Conservation (phyloP, 2,113 vertebrate species). For the Zootoca vivipara region DNA sequence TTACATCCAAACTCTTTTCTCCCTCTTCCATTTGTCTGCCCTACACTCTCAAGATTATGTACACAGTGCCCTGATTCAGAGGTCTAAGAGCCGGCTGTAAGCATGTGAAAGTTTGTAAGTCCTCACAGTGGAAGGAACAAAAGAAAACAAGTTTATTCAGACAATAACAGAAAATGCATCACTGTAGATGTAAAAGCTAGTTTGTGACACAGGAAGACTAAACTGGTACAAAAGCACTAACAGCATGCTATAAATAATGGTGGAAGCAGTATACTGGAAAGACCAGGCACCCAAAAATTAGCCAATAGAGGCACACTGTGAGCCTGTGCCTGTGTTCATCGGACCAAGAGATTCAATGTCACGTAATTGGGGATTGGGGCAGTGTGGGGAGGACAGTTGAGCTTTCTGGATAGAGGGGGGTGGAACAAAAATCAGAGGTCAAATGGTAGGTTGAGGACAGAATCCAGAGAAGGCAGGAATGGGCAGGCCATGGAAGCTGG, state of each 20-base stretch:
- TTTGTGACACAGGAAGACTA: background rate
- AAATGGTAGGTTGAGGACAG: background rate
- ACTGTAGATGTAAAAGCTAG: background rate
- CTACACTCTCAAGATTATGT: background rate
- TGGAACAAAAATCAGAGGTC: background rate
- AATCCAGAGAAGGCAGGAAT: background rate
- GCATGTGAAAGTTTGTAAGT: background rate
- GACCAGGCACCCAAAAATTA: background rate
- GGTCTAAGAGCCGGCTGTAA: background rate
- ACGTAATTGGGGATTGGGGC: background rate
- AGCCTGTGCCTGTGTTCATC: background rate
- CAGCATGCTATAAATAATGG: background rate
- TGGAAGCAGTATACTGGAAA: background rate
- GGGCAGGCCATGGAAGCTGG: background rate
- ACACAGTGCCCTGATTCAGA: background rate
- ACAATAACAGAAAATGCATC: background rate
- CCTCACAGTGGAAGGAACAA: background rate
- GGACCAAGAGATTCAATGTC: background rate
- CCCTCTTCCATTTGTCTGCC: background rate
- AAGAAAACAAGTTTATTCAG: background rate
- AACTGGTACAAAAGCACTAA: background rate
- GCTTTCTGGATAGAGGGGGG: background rate
- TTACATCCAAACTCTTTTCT: background rate
- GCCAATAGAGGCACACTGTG: background rate
- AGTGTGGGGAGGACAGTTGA: background rate